Percentiles rank a stretch among this genome's conserved stretches.
Evolutionary conservation across 2,888 invertebrate genomes (phyloP).

Genomic region (Cordylochernes scorpioides): DNA sequence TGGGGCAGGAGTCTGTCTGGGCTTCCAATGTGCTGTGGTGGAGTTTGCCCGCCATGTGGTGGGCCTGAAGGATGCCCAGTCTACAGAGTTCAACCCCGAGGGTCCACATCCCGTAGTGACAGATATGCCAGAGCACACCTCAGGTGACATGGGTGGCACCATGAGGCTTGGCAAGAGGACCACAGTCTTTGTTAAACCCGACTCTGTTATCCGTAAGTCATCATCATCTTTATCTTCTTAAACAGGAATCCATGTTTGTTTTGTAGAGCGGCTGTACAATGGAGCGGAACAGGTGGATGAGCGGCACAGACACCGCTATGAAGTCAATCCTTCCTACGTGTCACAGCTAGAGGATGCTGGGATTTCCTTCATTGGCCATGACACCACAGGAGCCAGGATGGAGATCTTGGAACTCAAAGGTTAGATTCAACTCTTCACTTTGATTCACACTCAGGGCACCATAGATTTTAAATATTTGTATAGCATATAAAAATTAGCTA

Average conservation of each 20-base stretch:
- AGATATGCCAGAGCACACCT: conserved; percentile 96
- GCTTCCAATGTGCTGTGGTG: conserved; percentile 82
- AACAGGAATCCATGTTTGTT: conserved; percentile 14
- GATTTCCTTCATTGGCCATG: conserved; percentile 50
- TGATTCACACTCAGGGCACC: too few species aligned
- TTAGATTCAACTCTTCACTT: too few species aligned
- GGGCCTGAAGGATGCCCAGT: conserved; percentile 45
- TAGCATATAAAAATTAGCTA: too few species aligned
- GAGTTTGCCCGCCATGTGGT: conserved; percentile 72
- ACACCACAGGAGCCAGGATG: conserved; percentile 46
- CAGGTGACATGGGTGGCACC: conserved; percentile 76
- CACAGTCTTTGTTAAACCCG: conserved; percentile 40
- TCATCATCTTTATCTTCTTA: conserved; percentile 2
- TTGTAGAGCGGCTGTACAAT: conserved; percentile 35
- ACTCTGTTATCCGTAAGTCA: conserved; percentile 24
- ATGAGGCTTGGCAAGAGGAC: conserved; percentile 86
- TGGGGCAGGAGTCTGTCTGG: conserved; percentile 53
- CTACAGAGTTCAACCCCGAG: conserved; percentile 51
- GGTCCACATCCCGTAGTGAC: conserved; percentile 41
- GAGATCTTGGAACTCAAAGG: conserved; percentile 59
- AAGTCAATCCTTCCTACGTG: conserved; percentile 76
- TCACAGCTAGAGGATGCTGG: conserved; percentile 47
- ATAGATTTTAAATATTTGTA: too few species aligned
- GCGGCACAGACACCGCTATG: conserved; percentile 85
- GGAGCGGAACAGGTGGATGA: conserved; percentile 48